A percentile compares a stretch with the other conserved stretches of the same genome.
These are phyloP conservation scores for Fragum sueziense DNA, from an alignment of 2,888 invertebrate species.

Conservation along the genomic window DNA sequence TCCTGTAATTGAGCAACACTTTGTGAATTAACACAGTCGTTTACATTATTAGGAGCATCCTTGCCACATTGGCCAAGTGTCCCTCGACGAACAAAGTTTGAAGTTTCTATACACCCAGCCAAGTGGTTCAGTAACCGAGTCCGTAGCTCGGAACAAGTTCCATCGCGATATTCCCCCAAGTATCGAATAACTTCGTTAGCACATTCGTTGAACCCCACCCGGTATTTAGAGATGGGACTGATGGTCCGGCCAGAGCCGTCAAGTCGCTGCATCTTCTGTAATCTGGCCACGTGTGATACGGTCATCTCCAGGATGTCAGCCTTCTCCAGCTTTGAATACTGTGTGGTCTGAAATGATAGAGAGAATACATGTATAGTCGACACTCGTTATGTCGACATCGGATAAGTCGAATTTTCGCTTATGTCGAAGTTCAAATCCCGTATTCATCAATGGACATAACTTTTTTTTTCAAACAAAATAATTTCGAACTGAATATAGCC, in stretches of 20 bases:
- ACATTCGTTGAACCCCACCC: conserved; percentile 77
- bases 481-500: too few relatives aligned
- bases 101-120: conserved; percentile 62
- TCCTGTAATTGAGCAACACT: background rate
- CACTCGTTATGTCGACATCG: too few relatives aligned
- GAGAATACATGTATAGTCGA: too few relatives aligned
- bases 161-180: conserved; percentile 65
- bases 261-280: conserved; percentile 69
- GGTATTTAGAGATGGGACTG: conserved; percentile 66
- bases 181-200: conserved; percentile 76
- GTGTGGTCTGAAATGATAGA: conserved; percentile 76
- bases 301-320: conserved; percentile 81
- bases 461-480: too few relatives aligned
- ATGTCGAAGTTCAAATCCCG: too few relatives aligned
- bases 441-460: too few relatives aligned
- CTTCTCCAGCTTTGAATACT: conserved; percentile 79
- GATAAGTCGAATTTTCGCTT: too few relatives aligned
- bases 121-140: conserved; percentile 72
- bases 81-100: conserved; percentile 19
- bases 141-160: conserved; percentile 66
- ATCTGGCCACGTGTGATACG: conserved; percentile 71
- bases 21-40: background rate
- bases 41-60: background rate
- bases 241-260: conserved; percentile 41
- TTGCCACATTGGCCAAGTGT: background rate